Evolutionary conservation across 2,797 vertebrate genomes (phyloP), one percentile per base, ranked within the genome.

Genomic region (Hybognathus amarus): DNA sequence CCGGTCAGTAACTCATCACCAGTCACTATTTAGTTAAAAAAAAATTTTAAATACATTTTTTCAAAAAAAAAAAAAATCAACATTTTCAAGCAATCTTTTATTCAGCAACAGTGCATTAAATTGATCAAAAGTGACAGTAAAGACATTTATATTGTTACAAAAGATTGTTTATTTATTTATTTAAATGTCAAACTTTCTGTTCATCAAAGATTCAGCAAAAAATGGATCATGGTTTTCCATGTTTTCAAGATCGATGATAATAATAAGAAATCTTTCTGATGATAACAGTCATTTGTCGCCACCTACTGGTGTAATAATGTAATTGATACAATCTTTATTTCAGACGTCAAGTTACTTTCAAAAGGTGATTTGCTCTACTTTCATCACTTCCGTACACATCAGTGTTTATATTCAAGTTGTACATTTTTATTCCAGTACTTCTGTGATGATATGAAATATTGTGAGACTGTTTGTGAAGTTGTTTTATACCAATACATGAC

Each of bases 1-100:
- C 89, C 89, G 50, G 96, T 97, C 74, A 95, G 96, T 82, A 45
- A 38, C 6, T 12, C 3, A 30, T 30, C 30, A 30, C 30, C 30
- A 30, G 30, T 1, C 40, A 33, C 30, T 27, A 1, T 56, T 33
- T 70, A 47, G 54, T 56, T n/a, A 2, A 22, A 56, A 1, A 52
- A 52, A 6, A 2, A 17, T 0, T 11, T 24, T 2, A 27, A 61
- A 61, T 30, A 61, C 8, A 20, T 2, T 18, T 52, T 52, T 20
- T 8, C 50, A 52, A 52, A 52, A 5, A 0, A 15, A 0, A 4
- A 12, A 45, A 45, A 12, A 12, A 11, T 42, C 9, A 11, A 42
- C 9, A 10, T 45, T 45, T 52, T 50, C 6, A 36, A 18, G 2
- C 50, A 52, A 52, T 2, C 18, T 52, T 20, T 47, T 33, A 33